These are phyloP conservation scores for Coelopa frigida DNA, from an alignment of 1,140 invertebrate species.

Conservation along the genomic window DNA sequence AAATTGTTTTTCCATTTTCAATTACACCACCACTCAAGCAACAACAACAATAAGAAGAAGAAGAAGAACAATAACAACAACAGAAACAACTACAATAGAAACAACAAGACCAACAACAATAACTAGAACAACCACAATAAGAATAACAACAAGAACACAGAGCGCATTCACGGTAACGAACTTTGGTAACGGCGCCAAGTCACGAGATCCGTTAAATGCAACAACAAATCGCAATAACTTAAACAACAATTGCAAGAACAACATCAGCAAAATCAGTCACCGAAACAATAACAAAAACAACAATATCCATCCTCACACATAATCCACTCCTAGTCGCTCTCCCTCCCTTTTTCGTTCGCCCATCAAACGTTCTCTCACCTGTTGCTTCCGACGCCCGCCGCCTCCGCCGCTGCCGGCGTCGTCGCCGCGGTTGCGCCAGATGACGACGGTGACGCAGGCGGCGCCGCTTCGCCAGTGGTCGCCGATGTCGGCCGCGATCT, in stretches of 20 bases:
- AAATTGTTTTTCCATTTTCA: no score
- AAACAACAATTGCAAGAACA: no score
- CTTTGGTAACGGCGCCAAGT: no score
- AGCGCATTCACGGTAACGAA: no score
- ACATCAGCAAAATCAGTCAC: no score
- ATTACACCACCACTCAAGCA: neutral
- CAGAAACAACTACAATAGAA: neutral
- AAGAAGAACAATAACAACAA: conserved; percentile 3
- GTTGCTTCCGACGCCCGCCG: no score
- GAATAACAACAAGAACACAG: no score
- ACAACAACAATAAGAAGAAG: conserved; percentile 6
- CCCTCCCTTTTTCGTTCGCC: neutral
- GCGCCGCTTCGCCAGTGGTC: conserved; percentile 40
- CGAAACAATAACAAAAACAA: no score
- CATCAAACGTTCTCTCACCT: neutral
- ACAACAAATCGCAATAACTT: no score
- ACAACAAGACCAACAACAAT: conserved; percentile 1
- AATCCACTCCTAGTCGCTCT: neutral
- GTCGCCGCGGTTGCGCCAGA: conserved; percentile 29
- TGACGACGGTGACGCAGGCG: conserved; percentile 29
- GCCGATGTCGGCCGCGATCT: conserved; percentile 37
- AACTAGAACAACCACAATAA: conserved; percentile 1
- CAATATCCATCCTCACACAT: no score
- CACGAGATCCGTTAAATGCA: no score
- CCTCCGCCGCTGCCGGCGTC: conserved; percentile 1